phyloP scores from a whole-genome alignment of 2,113 vertebrate species.

The Lasiurus cinereus region DNA sequence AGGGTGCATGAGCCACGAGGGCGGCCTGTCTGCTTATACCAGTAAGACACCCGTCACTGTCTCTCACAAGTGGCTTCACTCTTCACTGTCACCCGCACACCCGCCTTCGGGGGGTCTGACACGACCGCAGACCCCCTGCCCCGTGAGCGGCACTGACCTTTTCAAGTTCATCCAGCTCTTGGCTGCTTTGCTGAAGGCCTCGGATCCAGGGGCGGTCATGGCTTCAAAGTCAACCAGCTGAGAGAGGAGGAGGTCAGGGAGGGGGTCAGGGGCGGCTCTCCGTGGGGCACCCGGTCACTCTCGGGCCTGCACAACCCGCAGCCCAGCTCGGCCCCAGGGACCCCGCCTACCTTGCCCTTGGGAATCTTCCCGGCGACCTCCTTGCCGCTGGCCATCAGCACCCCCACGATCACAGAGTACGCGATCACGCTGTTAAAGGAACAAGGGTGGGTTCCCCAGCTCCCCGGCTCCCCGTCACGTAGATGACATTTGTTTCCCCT shows the following conservation, averaged over 20 bases:
- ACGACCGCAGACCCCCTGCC: background rate
- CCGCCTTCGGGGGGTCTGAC: background rate
- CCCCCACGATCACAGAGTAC: constrained; percentile 98
- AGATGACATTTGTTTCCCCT: background rate
- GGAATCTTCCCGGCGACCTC: constrained; percentile 97
- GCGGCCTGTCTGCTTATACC: background rate
- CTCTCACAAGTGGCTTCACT: background rate
- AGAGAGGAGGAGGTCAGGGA: constrained; percentile 56
- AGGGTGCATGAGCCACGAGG: background rate
- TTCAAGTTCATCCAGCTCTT: constrained; percentile 98
- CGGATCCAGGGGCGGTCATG: constrained; percentile 96
- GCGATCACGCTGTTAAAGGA: constrained; percentile 92
- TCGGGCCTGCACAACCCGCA: background rate
- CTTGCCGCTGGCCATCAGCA: constrained; percentile 97
- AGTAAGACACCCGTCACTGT: background rate
- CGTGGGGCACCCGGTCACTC: background rate
- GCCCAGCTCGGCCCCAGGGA: no score
- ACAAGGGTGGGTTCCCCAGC: background rate
- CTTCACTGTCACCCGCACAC: background rate
- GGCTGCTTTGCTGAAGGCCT: constrained; percentile 95
- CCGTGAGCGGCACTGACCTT: constrained; percentile 87
- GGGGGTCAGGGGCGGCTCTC: background rate
- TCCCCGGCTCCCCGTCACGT: background rate
- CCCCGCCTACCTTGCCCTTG: constrained; percentile 94
- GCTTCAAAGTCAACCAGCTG: constrained; percentile 99